Percentiles rank a stretch among this genome's conserved stretches.
These are phyloP conservation scores for Cottus gobio DNA, from an alignment of 2,113 vertebrate species.

Conservation along the genomic window DNA sequence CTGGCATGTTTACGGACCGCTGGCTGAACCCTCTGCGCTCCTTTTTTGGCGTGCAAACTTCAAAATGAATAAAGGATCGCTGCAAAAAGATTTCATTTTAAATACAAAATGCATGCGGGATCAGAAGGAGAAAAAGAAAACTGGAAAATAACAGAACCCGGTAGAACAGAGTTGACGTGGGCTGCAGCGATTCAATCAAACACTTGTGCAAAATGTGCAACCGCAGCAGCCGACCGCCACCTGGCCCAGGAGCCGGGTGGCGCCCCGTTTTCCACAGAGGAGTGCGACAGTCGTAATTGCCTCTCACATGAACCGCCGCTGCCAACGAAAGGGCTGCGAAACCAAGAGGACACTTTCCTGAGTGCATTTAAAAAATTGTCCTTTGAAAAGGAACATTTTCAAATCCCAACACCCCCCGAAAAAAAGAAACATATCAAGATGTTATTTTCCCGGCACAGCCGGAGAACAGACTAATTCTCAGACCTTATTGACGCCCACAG, in stretches of 20 bases:
- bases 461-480: neutral
- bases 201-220: neutral
- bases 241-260: neutral
- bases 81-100: neutral
- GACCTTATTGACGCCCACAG: neutral
- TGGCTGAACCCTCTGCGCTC: slow-evolving; percentile 1
- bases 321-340: neutral
- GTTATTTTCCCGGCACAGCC: neutral
- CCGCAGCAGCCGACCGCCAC: neutral
- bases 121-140: neutral
- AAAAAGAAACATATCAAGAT: neutral
- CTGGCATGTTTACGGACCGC: neutral
- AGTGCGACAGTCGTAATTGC: neutral
- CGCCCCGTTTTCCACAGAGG: neutral
- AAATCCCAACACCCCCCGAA: neutral
- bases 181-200: neutral
- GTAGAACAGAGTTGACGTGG: neutral
- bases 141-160: neutral
- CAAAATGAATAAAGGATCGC: neutral
- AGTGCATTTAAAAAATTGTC: neutral
- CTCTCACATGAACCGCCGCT: neutral
- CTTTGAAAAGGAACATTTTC: neutral
- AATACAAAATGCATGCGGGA: neutral
- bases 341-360: neutral
- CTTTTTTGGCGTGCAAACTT: slow-evolving; percentile 11